Evolutionary conservation across 2,113 vertebrate species (phyloP).

Genomic region (Hemicordylus capensis): DNA sequence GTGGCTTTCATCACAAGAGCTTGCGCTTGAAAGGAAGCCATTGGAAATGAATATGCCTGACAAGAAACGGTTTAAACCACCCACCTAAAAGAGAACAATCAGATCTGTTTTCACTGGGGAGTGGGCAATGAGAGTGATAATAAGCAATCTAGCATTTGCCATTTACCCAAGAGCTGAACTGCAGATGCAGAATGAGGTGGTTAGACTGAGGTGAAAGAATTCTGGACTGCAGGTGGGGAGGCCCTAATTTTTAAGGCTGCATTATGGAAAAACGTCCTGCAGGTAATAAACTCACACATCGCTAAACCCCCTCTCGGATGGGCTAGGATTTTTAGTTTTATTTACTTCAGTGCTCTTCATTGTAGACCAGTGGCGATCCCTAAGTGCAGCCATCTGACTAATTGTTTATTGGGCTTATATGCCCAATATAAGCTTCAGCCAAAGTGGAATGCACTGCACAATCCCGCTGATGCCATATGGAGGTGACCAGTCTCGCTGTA

Average conservation of each 20-base stretch:
- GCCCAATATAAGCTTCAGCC: too few species aligned
- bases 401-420: too few species aligned
- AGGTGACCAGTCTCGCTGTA: too few species aligned
- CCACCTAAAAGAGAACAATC: not conserved
- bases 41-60: constrained; percentile 24
- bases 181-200: not conserved
- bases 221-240: not conserved
- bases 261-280: not conserved
- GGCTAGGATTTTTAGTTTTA: too few species aligned
- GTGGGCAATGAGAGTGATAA: not conserved
- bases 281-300: not conserved
- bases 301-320: not conserved
- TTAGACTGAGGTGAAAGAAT: not conserved
- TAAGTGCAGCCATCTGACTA: too few species aligned
- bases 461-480: too few species aligned
- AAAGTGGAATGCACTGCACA: too few species aligned
- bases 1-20: constrained; percentile 48
- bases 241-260: not conserved
- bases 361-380: too few species aligned
- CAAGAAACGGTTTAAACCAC: not conserved
- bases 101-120: not conserved
- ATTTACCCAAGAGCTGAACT: not conserved
- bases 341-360: too few species aligned
- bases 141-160: not conserved
- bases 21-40: constrained; percentile 42